Evolutionary conservation across 2,113 vertebrate genomes (phyloP), one percentile per base, ranked within the genome.

Genomic region (Melospiza georgiana): DNA sequence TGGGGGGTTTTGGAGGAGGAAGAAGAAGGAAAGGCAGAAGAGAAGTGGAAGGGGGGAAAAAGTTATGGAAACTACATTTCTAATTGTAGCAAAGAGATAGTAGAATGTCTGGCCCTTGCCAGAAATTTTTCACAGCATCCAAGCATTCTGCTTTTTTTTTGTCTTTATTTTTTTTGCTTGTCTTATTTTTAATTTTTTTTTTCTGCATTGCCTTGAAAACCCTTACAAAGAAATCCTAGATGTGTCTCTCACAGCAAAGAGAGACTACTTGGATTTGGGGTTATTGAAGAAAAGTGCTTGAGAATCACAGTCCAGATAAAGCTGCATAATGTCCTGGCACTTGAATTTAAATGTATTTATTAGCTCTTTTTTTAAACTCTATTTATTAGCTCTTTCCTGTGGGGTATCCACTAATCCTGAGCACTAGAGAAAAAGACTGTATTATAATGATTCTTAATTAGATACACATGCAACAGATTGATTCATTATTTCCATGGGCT

Each of bases 401-500:
- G 81, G 52, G 77, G 43, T 84, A 93, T 85, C 75, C 67, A 55
- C 81, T 95, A 90, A 58, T 83, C 90, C 87, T 28, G 41, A 91
- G 78, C 83, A 95, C 89, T 84, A 81, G 93, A 92, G 43, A 23
- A 87, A 89, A 93, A 78, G 59, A 80, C 66, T 90, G 76, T 92
- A 93, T 94, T 97, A 88, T 95, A 88, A 97, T 94, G 91, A 89
- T 96, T 96, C 95, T 91, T 97, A 97, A 97, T 88, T 97, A 96
- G 90, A 92, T 91, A 94, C 81, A 97, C 96, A 96, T 92, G 69
- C 89, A 95, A 86, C 57, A 90, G 94, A 94, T 93, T 96, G 95
- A 97, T 96, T 97, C 83, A 95, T 97, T 97, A 95, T 92, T 95
- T 97, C 91, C 61, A 89, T 93, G 92, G 65, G 67, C 62, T 90